Conservation (phyloP, 1,140 invertebrate species). For the Cherax quadricarinatus region DNA sequence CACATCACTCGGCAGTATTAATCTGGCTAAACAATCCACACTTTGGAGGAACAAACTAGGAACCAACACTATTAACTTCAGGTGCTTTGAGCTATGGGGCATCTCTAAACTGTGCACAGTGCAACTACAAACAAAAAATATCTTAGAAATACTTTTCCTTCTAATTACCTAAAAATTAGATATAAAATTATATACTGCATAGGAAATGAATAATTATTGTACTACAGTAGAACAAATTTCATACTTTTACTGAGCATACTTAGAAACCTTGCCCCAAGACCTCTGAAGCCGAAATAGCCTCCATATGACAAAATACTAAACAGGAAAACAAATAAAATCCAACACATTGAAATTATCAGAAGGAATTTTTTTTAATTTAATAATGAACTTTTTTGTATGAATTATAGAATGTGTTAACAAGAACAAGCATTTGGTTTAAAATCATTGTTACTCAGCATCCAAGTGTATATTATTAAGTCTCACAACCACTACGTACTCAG, state of each 20-base stretch:
- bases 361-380: not conserved
- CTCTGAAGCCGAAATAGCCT: conserved; percentile 45
- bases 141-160: not conserved
- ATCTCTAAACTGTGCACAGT: conserved; percentile 33
- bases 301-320: conserved; percentile 31
- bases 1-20: conserved; percentile 22
- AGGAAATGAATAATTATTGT: not conserved
- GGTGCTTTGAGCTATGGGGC: conserved; percentile 44
- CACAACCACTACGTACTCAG: conserved; percentile 39
- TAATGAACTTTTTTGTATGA: conserved; percentile 4
- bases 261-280: conserved; percentile 28
- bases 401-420: conserved; percentile 45
- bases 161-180: not conserved
- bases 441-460: conserved; percentile 33
- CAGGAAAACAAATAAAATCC: conserved; percentile 5
- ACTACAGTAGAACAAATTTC: not conserved
- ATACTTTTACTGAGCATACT: conserved; percentile 34
- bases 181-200: not conserved
- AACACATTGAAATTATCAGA: conserved; percentile 8
- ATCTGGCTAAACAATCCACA: conserved; percentile 43
- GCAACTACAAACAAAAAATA: not conserved
- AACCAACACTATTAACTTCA: conserved; percentile 39
- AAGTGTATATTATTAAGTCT: conserved; percentile 22
- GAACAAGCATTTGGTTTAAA: conserved; percentile 47
- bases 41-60: conserved; percentile 40